phyloP scores from a whole-genome alignment of 2,113 vertebrate genomes.

The Leucoraja erinaceus region DNA sequence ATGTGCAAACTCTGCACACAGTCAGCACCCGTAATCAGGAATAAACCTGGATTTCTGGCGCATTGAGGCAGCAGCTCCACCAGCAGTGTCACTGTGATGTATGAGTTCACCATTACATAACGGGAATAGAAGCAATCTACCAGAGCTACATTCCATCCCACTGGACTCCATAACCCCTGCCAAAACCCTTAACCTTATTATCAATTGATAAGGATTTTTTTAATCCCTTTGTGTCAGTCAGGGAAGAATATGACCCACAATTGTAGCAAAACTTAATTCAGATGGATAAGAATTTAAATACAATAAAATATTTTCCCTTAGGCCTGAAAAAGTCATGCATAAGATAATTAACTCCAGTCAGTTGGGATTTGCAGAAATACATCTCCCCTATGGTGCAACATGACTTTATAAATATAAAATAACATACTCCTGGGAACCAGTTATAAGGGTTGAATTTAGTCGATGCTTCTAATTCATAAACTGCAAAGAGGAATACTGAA shows the following conservation, averaged over 20 bases:
- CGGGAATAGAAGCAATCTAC: no score
- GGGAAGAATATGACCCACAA: neutral
- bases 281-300: constrained; percentile 13
- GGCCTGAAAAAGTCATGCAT: constrained; percentile 25
- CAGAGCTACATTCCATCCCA: no score
- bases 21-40: no score
- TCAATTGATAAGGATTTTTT: neutral
- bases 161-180: no score
- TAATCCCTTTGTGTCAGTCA: neutral
- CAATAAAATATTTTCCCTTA: constrained; percentile 24
- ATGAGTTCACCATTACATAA: no score
- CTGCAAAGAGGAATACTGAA: neutral
- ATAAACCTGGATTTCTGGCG: no score
- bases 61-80: no score
- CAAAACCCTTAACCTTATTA: neutral
- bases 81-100: no score
- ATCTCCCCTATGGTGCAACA: constrained; percentile 19
- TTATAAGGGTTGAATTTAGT: constrained; percentile 2
- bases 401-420: constrained; percentile 35
- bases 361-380: constrained; percentile 33
- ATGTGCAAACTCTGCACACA: no score
- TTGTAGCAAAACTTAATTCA: constrained; percentile 1
- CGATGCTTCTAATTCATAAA: neutral
- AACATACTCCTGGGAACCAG: constrained; percentile 23
- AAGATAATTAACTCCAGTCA: constrained; percentile 33